These are phyloP conservation scores for Murina feae DNA, from an alignment of 2,113 vertebrate species.

Conservation along the genomic window DNA sequence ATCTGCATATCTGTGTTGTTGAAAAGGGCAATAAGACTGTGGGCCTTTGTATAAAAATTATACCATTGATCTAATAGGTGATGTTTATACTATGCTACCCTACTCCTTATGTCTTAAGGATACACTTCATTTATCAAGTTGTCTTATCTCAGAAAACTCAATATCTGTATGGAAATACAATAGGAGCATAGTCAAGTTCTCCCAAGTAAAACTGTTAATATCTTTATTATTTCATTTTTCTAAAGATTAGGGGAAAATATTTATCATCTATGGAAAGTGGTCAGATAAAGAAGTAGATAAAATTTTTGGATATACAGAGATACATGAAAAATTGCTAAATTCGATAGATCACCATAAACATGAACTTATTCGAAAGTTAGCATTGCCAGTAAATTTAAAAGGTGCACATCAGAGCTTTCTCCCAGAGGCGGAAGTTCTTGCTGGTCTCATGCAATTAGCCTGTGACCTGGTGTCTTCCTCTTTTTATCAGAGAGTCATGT, in stretches of 20 bases:
- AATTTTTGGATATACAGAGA: background rate
- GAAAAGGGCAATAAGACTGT: background rate
- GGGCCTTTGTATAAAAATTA: background rate
- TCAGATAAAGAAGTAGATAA: constrained; percentile 3
- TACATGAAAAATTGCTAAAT: background rate
- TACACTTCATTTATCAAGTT: background rate
- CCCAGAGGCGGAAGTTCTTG: background rate
- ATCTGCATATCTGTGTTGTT: background rate
- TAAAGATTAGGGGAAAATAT: background rate
- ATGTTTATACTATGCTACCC: background rate
- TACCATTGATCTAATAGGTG: background rate
- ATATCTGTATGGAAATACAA: background rate
- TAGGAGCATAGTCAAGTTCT: background rate
- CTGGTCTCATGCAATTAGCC: background rate
- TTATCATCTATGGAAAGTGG: background rate
- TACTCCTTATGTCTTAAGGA: background rate
- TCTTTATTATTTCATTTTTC: constrained; percentile 3
- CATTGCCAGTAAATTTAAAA: background rate
- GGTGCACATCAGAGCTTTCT: background rate
- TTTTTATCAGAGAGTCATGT: background rate
- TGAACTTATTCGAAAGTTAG: background rate
- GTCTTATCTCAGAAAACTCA: constrained; percentile 1
- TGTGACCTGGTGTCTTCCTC: constrained; percentile 35
- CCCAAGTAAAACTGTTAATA: background rate
- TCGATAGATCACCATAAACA: background rate